Base-by-base conservation (phyloP, 2,888 invertebrate species). In the Leucozona laternaria region DNA sequence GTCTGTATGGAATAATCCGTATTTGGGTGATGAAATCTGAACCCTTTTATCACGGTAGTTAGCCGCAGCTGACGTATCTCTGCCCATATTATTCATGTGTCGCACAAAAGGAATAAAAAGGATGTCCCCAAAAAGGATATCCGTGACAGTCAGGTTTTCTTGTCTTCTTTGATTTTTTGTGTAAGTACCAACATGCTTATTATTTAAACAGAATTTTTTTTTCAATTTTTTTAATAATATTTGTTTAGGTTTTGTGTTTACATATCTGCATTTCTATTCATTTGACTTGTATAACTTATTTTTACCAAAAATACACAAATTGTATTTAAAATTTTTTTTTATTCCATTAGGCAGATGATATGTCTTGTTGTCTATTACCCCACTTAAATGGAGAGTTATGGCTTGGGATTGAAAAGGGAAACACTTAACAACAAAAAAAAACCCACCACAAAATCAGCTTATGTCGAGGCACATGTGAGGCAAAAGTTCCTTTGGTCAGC, bases 1-100 rank as follows among this genome's bases (percentile, higher is more conserved):
- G 48, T 48, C 45, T 66, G 48, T 15, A 25, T 66, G 43, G 28
- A 71, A 70, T 78, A 73, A 78, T 78, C 81, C 77, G 25, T 85
- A 81, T 78, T 81, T 85, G 77, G 81, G 81, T 85, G 81, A 81
- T 81, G 85, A 85, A 81, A 81, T 85, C 77, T 81, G 85, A 85
- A 73, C 81, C 81, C 81, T 81, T 81, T 81, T 70, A 81, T 77
- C 77, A 73, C 68, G 73, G 68, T 78, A 81, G 73, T 68, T 80
- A 78, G 81, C 85, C 81, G 66, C 77, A 81, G 81, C 77, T 85
- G 77, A 78, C 72, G 77, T 72, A 62, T 57, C 37, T 66, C 60
- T 82, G 60, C n/a, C 40, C 60, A 60, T 60, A 25, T 55, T 60
- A 25, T 55, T 31, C 22, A 6, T 58, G 34, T 73, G 55, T n/a